Evolutionary conservation across 1,140 invertebrate genomes (phyloP), one percentile per base, ranked within the genome.

Genomic region (Calliphora vicina): DNA sequence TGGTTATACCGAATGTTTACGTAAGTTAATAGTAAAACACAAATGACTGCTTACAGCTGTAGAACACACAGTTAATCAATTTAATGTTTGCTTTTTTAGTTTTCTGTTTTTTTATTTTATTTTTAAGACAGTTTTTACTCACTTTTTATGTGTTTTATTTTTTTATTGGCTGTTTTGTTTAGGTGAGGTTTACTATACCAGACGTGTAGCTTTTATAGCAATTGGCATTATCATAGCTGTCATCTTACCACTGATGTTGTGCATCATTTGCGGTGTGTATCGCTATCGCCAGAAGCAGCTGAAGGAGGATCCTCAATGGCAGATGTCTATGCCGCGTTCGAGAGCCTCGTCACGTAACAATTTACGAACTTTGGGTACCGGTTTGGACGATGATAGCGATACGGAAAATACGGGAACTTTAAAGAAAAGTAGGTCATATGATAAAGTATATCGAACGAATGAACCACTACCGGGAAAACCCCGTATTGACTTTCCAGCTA

Each of bases 1-100:
- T 89, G 96, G 96, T 76, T 96, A 96, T 87, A 97, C 96, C 0
- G 94, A 96, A 90, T 98, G 97, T 90, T 92, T 97, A 91, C 95
- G 96, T 98, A 92, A 97, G 96, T 96, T 35, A 27, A 17, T 57
- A 17, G 15, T 35, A 10, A n/a, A n/a, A 76, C 42, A 43, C 42
- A 43, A 17, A 23, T 67, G 61, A 10, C 20, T 23, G 6, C 61
- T 9, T 50, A 12, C 45, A 12, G n/a, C n/a, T 15, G 17, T 35
- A 23, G 25, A 20, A 25, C 61, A 67, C 61, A 17, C 61, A 76
- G 15, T 20, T 27, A 73, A 72, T 43, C 20, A 17, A 17, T 26
- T 83, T 35, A 35, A 35, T 35, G 45, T 82, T 82, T 12, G 26
- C 10, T 73, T 20, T 43, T 43, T 82, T 82, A 8, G n/a, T 35